Evolutionary conservation across 2,797 vertebrate species (phyloP).

Genomic region (Denticeps clupeoides): DNA sequence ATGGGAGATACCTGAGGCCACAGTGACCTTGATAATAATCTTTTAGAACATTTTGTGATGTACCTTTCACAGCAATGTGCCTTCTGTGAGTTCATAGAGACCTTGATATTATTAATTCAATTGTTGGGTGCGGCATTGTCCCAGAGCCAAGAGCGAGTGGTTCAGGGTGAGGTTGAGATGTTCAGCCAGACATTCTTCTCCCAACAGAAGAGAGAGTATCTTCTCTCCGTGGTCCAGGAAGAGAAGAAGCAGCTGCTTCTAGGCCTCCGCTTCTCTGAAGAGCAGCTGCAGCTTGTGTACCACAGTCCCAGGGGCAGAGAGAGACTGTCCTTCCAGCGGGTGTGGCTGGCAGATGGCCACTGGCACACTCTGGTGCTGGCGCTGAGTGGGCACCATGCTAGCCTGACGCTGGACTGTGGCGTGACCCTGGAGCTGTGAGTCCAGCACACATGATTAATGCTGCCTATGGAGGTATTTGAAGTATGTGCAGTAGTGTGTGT

Average conservation of each 20-base stretch:
- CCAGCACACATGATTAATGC: neutral
- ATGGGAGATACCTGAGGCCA: too few species aligned
- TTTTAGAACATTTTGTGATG: too few species aligned
- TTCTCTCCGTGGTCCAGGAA: conserved; percentile 68
- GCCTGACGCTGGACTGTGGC: conserved; percentile 73
- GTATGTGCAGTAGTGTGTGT: neutral
- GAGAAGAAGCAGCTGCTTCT: conserved; percentile 57
- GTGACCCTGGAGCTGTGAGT: conserved; percentile 72
- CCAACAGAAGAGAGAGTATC: conserved; percentile 73
- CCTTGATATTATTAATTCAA: too few species aligned
- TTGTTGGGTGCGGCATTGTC: too few species aligned
- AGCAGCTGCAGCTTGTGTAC: conserved; percentile 72
- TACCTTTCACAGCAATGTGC: too few species aligned
- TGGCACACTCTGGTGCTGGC: conserved; percentile 83
- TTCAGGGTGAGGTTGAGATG: too few species aligned
- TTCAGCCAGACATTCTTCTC: too few species aligned
- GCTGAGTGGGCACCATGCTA: conserved; percentile 55
- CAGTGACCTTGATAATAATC: too few species aligned
- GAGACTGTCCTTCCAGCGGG: conserved; percentile 60
- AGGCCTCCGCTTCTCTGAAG: conserved; percentile 62
- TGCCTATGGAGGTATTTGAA: neutral
- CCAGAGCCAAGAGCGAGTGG: too few species aligned
- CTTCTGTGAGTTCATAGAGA: too few species aligned
- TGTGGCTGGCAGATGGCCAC: conserved; percentile 55
- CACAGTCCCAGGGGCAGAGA: conserved; percentile 52